Evolutionary conservation across 2,113 vertebrate genomes (phyloP).

Genomic region (Marmota monax): DNA sequence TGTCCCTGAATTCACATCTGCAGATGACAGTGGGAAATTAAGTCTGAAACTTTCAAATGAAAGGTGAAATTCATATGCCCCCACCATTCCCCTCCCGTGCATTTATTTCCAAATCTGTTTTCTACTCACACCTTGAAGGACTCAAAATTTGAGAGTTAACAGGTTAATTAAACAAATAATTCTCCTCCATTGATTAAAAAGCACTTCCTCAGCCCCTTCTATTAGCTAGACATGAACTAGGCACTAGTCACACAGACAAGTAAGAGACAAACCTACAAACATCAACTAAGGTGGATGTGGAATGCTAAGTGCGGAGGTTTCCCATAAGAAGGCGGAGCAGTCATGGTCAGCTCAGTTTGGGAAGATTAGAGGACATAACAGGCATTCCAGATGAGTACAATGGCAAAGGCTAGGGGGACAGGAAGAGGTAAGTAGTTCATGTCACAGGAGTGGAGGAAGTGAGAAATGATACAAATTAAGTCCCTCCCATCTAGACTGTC

Average conservation of each 20-base stretch:
- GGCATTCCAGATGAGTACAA: not conserved
- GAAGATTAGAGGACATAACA: not conserved
- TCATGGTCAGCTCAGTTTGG: not conserved
- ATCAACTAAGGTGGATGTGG: not conserved
- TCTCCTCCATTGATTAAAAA: slow-evolving; percentile 10
- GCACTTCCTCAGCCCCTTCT: not conserved
- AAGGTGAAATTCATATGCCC: not conserved
- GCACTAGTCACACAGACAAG: not conserved
- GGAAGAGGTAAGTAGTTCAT: not conserved
- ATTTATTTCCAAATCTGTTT: slow-evolving; percentile 33
- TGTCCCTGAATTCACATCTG: not conserved
- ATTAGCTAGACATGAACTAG: not conserved
- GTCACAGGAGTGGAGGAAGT: not conserved
- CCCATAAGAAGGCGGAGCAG: not conserved
- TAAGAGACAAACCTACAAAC: not conserved
- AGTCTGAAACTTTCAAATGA: not conserved
- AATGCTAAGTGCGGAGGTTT: not conserved
- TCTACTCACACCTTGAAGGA: not conserved
- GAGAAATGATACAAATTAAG: slow-evolving; percentile 52
- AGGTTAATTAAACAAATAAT: slow-evolving; percentile 2
- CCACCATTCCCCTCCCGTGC: not conserved
- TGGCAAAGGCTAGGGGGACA: not conserved
- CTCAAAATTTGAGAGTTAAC: not conserved
- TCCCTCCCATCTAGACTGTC: not conserved
- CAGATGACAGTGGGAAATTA: not conserved